These are phyloP conservation scores for Nyctibius grandis DNA, from an alignment of 2,797 vertebrate species.

Conservation along the genomic window DNA sequence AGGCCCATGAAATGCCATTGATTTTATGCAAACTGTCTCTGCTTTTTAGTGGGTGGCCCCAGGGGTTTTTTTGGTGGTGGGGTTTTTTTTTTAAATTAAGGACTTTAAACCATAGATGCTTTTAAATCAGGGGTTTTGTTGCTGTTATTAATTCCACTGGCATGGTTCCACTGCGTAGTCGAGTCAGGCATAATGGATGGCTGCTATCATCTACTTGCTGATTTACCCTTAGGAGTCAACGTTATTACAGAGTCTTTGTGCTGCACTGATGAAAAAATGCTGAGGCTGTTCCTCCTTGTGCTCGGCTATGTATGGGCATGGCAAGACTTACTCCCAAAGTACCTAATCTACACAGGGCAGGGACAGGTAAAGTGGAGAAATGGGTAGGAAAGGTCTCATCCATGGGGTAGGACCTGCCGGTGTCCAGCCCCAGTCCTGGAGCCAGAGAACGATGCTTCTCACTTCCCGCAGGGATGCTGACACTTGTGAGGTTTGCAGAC, in stretches of 20 bases:
- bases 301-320: not conserved
- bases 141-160: not conserved
- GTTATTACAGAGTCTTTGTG: not conserved
- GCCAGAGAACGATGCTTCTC: not conserved
- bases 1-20: not conserved
- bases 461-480: not conserved
- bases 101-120: not conserved
- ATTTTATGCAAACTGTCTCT: not conserved
- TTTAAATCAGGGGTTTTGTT: not conserved
- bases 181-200: not conserved
- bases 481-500: not conserved
- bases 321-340: not conserved
- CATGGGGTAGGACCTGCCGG: not conserved
- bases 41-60: not conserved
- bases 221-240: not conserved
- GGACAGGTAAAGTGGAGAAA: not conserved
- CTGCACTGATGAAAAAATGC: not conserved
- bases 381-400: not conserved
- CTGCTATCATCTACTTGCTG: not conserved
- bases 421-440: not conserved
- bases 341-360: not conserved
- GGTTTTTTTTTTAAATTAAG: not conserved
- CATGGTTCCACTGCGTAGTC: not conserved
- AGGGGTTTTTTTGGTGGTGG: rapidly evolving
- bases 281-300: not conserved